These are phyloP conservation scores for Excalfactoria chinensis DNA, from an alignment of 2,113 vertebrate genomes.

Conservation along the genomic window DNA sequence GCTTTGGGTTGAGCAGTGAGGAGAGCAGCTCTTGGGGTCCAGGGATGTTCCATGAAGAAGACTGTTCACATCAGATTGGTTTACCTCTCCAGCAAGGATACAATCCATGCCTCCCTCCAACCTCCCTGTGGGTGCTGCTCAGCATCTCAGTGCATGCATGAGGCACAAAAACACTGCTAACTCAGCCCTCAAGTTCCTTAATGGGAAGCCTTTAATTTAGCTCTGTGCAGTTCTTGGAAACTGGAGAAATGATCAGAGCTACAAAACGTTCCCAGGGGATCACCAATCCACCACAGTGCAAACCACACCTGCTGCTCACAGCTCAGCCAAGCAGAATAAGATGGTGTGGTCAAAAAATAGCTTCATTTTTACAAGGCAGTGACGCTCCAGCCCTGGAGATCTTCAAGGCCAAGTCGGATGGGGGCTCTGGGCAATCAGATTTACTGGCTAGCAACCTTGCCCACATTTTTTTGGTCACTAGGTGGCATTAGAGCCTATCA, in stretches of 20 bases:
- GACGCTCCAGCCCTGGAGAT: neutral
- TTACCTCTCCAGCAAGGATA: accelerated
- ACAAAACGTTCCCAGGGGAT: neutral
- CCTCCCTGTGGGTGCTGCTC: neutral
- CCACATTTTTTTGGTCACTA: neutral
- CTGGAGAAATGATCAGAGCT: neutral
- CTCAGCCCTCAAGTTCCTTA: neutral
- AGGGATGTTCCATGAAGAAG: neutral
- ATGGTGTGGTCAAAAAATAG: neutral
- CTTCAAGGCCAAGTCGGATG: neutral
- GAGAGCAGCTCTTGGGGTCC: neutral
- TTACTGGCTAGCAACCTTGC: no score
- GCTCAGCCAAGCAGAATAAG: neutral
- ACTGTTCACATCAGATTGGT: neutral
- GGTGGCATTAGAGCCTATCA: constrained; percentile 36
- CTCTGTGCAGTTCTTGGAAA: neutral
- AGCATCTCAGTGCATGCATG: neutral
- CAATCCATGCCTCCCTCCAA: neutral
- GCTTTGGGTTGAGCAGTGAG: neutral
- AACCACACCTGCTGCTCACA: accelerated
- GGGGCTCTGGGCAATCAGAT: no score
- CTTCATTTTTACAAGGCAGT: neutral
- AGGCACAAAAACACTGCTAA: neutral
- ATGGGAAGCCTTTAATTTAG: neutral
- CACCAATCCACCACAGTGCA: neutral